Evolutionary conservation across 1,140 invertebrate species (phyloP).

Genomic region (Piezodorus guildinii): DNA sequence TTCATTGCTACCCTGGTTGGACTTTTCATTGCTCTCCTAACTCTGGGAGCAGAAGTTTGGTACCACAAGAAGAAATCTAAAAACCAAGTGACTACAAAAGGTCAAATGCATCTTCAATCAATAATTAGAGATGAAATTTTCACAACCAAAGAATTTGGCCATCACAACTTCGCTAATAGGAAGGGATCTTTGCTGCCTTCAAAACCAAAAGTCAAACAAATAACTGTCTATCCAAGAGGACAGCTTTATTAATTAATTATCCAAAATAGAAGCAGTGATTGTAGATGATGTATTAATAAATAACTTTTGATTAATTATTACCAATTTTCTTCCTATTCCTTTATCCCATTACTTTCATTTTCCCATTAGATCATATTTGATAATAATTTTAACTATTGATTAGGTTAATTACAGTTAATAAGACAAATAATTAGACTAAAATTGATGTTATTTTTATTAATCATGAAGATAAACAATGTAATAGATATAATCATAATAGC

Average conservation of each 20-base stretch:
- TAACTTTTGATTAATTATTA: too few species aligned
- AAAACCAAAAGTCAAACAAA: constrained; percentile 10
- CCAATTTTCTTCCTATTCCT: too few species aligned
- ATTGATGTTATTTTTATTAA: too few species aligned
- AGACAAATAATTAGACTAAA: too few species aligned
- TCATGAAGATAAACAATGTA: too few species aligned
- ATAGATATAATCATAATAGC: too few species aligned
- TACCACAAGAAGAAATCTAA: constrained; percentile 59
- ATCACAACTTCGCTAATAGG: background rate
- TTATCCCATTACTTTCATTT: too few species aligned
- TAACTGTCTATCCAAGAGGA: constrained; percentile 11
- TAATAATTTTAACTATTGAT: too few species aligned
- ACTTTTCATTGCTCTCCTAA: constrained; percentile 66
- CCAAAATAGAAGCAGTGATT: too few species aligned
- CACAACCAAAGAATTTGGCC: constrained; percentile 13
- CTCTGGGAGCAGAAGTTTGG: constrained; percentile 63
- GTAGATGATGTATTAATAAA: too few species aligned
- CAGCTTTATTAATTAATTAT: constrained; percentile 11
- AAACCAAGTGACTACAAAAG: constrained; percentile 9
- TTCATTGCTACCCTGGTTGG: constrained; percentile 81
- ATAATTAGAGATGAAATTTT: constrained; percentile 12
- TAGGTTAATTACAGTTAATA: too few species aligned
- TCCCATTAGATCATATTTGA: too few species aligned
- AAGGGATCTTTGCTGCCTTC: background rate
- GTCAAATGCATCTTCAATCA: background rate